Percentiles rank a stretch among this genome's conserved stretches.
These are phyloP conservation scores for Machimus atricapillus DNA, from an alignment of 2,888 invertebrate genomes.

Conservation along the genomic window DNA sequence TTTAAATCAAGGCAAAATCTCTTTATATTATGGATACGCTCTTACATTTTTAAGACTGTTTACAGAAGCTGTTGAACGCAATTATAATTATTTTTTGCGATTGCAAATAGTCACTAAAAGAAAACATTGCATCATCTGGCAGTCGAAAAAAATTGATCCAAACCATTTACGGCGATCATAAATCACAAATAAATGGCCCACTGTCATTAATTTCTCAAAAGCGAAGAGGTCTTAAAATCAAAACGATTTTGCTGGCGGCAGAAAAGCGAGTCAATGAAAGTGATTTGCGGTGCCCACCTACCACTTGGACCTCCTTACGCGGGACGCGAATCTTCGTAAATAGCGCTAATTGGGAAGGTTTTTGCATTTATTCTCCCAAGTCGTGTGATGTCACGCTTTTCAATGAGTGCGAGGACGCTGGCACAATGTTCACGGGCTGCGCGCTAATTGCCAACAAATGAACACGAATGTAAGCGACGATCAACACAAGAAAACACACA, in stretches of 20 bases:
- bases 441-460: background rate
- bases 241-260: background rate
- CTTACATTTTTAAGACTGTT: background rate
- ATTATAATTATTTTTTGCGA: background rate
- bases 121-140: background rate
- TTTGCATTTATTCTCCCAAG: background rate
- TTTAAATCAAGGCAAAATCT: too few species aligned
- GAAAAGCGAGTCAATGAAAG: background rate
- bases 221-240: background rate
- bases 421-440: background rate
- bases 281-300: background rate
- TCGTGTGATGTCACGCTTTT: background rate
- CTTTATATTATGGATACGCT: too few species aligned
- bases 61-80: background rate
- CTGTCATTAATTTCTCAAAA: background rate
- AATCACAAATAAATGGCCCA: background rate
- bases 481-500: background rate
- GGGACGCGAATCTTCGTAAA: background rate
- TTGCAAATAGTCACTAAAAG: background rate
- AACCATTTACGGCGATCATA: background rate
- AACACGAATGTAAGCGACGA: background rate
- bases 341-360: background rate
- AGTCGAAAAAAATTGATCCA: background rate
- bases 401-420: background rate
- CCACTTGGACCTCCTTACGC: background rate